Evolutionary conservation across 2,113 vertebrate genomes (phyloP), one percentile per base, ranked within the genome.

Genomic region (Oostethus manadensis): DNA sequence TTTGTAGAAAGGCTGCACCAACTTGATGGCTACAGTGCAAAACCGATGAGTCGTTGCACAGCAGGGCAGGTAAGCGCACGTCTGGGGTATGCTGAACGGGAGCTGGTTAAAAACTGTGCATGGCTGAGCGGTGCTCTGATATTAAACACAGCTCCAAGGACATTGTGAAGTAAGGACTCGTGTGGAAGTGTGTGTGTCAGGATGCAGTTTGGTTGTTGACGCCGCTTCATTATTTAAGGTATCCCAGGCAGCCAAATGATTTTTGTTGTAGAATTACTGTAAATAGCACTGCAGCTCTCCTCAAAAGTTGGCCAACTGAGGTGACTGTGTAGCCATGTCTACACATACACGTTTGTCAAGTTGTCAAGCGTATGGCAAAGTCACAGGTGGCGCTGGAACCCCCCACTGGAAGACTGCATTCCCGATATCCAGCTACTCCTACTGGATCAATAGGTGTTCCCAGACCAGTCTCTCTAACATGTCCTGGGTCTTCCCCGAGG

Each of bases 21-120:
- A 42, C 38, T 10, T 55, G 79, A 82, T 75, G 80, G 78, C 71
- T 83, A 77, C 76, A 81, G 81, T 81, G 79, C 61, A 77, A n/a
- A 42, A 42, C 75, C 62, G 66, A 44, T 64, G 83, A 69, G 77
- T 58, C 63, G 81, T 51, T 78, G 74, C 74, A 64, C 70, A 62
- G 74, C 47, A 29, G 85, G 88, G 85, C 88, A 89, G 86, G 88
- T 89, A 88, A 85, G 85, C 81, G 87, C 89, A 86, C 83, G 89
- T 80, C 85, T 85, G 73, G 78, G 85, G 77, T 83, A 88, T 85
- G 79, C 53, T 68, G 79, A 74, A 74, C 78, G 70, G 80, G 74
- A 61, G 86, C 69, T 78, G 78, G 81, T 74, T 80, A 81, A 78
- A 82, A 86, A 76, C 69, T 84, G 79, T 83, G 84, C 68, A 73